Percentiles rank a stretch among this genome's conserved stretches.
Evolutionary conservation across 2,113 vertebrate species (phyloP).

Genomic region (Bungarus multicinctus): DNA sequence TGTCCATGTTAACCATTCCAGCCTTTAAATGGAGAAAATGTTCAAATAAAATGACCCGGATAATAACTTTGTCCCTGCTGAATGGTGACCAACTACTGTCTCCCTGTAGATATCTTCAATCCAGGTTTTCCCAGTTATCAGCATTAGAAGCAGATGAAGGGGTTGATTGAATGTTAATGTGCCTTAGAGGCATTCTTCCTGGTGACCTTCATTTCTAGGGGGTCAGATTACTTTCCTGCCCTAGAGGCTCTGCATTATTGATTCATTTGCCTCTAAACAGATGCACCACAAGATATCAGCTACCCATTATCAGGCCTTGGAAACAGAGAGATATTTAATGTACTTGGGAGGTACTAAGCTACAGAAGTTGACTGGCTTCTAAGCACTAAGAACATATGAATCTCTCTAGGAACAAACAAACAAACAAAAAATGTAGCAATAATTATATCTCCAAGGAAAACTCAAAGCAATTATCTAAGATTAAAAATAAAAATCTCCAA

Average conservation of each 20-base stretch:
- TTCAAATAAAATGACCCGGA: constrained; percentile 20
- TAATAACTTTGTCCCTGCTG: constrained; percentile 31
- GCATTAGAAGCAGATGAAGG: neutral
- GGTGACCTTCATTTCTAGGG: constrained; percentile 61
- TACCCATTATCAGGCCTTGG: constrained; percentile 25
- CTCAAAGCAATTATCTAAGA: constrained; percentile 29
- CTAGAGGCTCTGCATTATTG: constrained; percentile 53
- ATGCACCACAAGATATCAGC: constrained; percentile 30
- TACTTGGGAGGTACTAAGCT: constrained; percentile 18
- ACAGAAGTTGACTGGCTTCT: constrained; percentile 36
- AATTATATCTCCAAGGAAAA: neutral
- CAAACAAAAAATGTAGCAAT: neutral
- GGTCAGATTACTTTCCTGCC: constrained; percentile 53
- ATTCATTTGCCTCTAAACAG: constrained; percentile 58
- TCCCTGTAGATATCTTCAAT: constrained; percentile 13
- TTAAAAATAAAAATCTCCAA: neutral
- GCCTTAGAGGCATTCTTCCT: constrained; percentile 52
- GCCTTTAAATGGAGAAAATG: constrained; percentile 42
- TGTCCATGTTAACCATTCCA: neutral
- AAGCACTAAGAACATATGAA: constrained; percentile 28
- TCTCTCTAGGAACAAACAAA: constrained; percentile 5
- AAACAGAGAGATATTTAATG: constrained; percentile 33
- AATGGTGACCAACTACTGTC: constrained; percentile 17
- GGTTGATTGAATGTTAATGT: constrained; percentile 37
- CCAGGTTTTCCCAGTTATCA: constrained; percentile 17